Conservation (phyloP, 2,797 vertebrate species). For the Lithobates pipiens region DNA sequence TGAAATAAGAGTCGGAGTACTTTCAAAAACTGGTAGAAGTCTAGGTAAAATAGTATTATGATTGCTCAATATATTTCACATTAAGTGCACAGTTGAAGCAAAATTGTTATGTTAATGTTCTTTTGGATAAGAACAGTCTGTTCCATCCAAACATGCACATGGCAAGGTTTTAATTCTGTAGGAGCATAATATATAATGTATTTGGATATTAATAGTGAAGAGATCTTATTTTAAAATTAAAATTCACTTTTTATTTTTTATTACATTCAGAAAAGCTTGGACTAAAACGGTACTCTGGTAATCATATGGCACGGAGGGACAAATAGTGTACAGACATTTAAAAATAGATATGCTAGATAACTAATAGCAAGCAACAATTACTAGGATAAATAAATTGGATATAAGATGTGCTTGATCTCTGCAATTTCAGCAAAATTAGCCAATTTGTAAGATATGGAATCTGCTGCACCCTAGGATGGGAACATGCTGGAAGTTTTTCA, state of each 20-base stretch:
- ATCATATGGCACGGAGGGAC: not conserved
- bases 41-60: not conserved
- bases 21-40: not conserved
- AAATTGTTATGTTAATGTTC: not conserved
- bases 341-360: not conserved
- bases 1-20: not conserved
- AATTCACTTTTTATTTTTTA: not conserved
- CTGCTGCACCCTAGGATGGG: no score
- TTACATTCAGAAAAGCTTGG: not conserved
- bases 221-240: not conserved
- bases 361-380: not conserved
- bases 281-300: not conserved
- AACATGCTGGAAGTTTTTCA: no score
- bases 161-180: not conserved
- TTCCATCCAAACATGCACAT: not conserved
- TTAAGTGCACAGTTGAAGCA: not conserved
- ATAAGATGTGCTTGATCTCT: no score
- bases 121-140: not conserved
- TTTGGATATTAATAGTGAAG: not conserved
- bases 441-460: no score
- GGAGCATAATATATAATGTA: not conserved
- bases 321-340: not conserved
- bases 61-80: not conserved
- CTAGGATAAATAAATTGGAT: no score
- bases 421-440: no score